Evolutionary conservation across 1,140 invertebrate genomes (phyloP), one percentile per base, ranked within the genome.

Genomic region (Calliopsis andreniformis): DNA sequence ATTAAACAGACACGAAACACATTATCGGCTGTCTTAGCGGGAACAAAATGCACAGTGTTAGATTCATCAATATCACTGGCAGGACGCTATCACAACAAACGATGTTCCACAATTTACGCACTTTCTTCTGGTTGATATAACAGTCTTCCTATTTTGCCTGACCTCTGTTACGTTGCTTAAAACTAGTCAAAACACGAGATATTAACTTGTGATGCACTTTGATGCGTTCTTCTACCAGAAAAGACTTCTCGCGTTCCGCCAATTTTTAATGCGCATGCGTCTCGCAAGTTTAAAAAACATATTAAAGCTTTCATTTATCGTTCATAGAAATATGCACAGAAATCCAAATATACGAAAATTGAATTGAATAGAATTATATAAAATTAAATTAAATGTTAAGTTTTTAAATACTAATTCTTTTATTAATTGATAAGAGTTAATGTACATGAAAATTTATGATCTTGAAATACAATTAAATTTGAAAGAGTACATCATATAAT

Each of bases 41-140:
- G 16, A 61, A 76, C 1, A 12, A 76, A 12, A 32, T 10, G 28
- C 25, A 42, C 25, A 14, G 5, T 43, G 28, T 49, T 51, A 7
- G 12, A 0, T n/a, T 8, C 71, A 47, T 23, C 20, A 30, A 69
- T 53, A 14, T 69, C 32, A 53, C 55, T 43, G 1, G 42, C 25
- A 43, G 51, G 10, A 20, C 30, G 32, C 35, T n/a, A 59, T 3
- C 14, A 2, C 12, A 23, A 14, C n/a, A 61, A 53, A 18, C 58
- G 43, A 25, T 64, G 35, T 18, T 86, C 88, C 39, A 94, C 93
- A 32, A 93, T 94, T 77, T 94, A 90, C 82, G 93, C 93, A 0
- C 82, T 93, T 43, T 93, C 93, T 42, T 93, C 93, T 76, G 93
- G 93, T 93, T 87, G 79, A 82, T 71, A 59, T 10, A 49, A 14